These are phyloP conservation scores for Orchestes rusci DNA, from an alignment of 2,888 invertebrate genomes.

Conservation along the genomic window DNA sequence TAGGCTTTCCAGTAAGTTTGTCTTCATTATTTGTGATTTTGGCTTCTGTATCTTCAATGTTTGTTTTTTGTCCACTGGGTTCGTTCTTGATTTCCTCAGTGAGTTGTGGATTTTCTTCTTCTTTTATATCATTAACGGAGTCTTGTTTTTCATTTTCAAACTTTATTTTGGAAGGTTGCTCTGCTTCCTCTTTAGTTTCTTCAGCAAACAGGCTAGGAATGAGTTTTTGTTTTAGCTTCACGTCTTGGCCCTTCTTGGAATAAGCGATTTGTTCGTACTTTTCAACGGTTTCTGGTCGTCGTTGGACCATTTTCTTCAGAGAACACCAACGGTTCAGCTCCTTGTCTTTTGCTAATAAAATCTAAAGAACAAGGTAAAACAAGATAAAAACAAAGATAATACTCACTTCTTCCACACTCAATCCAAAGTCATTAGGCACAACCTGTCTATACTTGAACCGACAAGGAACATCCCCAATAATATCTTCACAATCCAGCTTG, in stretches of 20 bases:
- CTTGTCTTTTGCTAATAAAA: conserved; percentile 82
- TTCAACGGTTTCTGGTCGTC: conserved; percentile 71
- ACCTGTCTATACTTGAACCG: conserved; percentile 90
- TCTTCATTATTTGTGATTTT: background rate
- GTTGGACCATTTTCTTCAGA: conserved; percentile 76
- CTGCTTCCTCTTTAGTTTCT: conserved; percentile 28
- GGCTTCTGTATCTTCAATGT: background rate
- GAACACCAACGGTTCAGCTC: conserved; percentile 96
- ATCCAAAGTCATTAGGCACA: conserved; percentile 83
- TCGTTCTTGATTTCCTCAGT: too few relatives aligned
- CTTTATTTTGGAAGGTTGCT: conserved; percentile 22
- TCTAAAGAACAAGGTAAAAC: conserved; percentile 48
- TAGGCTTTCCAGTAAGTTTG: too few relatives aligned
- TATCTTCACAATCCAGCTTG: conserved; percentile 90
- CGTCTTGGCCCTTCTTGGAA: conserved; percentile 64
- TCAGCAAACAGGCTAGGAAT: conserved; percentile 68
- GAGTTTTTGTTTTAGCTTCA: conserved; percentile 67
- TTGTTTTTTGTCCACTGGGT: too few relatives aligned
- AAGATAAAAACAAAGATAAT: conserved; percentile 3
- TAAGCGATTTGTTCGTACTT: conserved; percentile 71
- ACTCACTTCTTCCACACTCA: conserved; percentile 80
- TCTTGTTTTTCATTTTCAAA: conserved; percentile 15
- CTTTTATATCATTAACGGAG: conserved; percentile 28
- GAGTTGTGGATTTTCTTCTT: conserved; percentile 31
- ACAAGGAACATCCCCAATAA: conserved; percentile 86